These are phyloP conservation scores for Noctua janthe DNA, from an alignment of 2,888 invertebrate species.

Conservation along the genomic window DNA sequence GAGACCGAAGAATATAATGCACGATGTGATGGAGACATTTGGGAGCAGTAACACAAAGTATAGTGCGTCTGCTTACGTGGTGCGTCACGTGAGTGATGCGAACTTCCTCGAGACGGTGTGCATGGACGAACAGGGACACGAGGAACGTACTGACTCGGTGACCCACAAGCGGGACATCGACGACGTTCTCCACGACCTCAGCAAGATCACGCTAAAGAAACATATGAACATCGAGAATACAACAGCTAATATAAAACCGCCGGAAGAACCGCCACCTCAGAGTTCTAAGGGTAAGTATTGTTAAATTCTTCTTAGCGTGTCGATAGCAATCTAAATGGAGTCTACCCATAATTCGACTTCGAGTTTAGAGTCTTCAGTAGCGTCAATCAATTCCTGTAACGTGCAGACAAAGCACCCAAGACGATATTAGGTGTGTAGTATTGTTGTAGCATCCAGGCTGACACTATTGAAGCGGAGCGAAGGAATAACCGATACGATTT, in stretches of 20 bases:
- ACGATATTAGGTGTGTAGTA: neutral
- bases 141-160: constrained; percentile 52
- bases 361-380: neutral
- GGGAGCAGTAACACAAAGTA: constrained; percentile 81
- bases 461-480: neutral
- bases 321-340: neutral
- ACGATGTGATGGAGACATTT: constrained; percentile 88
- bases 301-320: neutral
- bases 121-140: constrained; percentile 83
- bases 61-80: constrained; percentile 81
- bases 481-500: neutral
- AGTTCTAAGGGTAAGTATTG: constrained; percentile 72
- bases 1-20: constrained; percentile 87
- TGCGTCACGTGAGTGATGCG: constrained; percentile 82
- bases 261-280: constrained; percentile 80
- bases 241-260: constrained; percentile 86
- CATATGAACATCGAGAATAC: constrained; percentile 87
- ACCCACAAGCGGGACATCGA: constrained; percentile 79
- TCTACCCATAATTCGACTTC: neutral
- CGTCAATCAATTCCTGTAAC: neutral
- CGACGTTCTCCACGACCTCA: constrained; percentile 86
- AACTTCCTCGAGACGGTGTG: constrained; percentile 77
- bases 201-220: constrained; percentile 87
- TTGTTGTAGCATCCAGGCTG: neutral
- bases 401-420: neutral